A percentile compares a stretch with the other conserved stretches of the same genome.
These are phyloP conservation scores for Oplegnathus fasciatus DNA, from an alignment of 2,113 vertebrate species.

Conservation along the genomic window DNA sequence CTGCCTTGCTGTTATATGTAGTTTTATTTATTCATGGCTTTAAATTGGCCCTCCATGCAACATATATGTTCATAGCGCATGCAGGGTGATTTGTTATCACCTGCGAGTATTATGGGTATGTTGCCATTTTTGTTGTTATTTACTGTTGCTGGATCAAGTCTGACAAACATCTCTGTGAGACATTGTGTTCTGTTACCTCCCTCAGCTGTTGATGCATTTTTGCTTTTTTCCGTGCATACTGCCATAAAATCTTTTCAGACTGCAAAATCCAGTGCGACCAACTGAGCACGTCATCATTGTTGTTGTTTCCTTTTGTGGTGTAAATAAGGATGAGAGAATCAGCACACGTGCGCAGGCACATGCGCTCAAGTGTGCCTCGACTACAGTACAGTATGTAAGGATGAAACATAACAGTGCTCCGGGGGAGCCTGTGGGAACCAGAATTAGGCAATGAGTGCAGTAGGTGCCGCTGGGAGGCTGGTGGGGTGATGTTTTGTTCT, in stretches of 20 bases:
- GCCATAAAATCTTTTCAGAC: neutral
- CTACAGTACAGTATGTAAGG: neutral
- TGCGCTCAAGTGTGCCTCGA: neutral
- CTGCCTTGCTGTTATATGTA: slow-evolving; percentile 25
- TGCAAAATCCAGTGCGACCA: neutral
- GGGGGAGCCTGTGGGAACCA: slow-evolving; percentile 41
- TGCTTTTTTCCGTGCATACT: neutral
- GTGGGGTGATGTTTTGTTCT: slow-evolving; percentile 77
- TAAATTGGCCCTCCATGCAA: neutral
- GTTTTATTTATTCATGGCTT: slow-evolving; percentile 44
- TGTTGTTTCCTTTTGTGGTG: slow-evolving; percentile 68
- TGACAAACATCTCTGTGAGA: slow-evolving; percentile 5
- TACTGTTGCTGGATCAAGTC: neutral
- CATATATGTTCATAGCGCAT: slow-evolving; percentile 2
- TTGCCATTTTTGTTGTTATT: neutral
- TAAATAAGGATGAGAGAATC: slow-evolving; percentile 53
- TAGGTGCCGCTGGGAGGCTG: slow-evolving; percentile 46
- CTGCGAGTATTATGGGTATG: neutral
- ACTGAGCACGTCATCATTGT: slow-evolving; percentile 38
- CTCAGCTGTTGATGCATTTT: neutral
- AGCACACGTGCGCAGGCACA: slow-evolving; percentile 49
- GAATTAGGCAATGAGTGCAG: slow-evolving; percentile 57
- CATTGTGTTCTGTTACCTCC: neutral
- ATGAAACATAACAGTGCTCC: slow-evolving; percentile 27
- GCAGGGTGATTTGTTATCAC: slow-evolving; percentile 24